Percentiles rank a stretch among this genome's conserved stretches.
phyloP scores from a whole-genome alignment of 2,797 vertebrate species.

The Acipenser ruthenus region DNA sequence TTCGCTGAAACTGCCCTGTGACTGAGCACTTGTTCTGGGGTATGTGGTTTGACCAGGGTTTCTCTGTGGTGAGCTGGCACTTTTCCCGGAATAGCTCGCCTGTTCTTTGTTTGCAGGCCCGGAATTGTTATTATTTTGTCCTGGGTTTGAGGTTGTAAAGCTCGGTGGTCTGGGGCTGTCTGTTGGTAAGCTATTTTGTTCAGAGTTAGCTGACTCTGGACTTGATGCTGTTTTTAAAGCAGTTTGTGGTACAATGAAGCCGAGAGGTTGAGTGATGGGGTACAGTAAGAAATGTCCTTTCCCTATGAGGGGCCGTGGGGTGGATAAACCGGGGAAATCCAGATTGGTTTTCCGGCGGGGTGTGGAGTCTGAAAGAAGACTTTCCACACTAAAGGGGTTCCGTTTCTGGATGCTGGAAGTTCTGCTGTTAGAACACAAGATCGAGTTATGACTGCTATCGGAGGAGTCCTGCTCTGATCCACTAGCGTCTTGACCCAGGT shows the following conservation, averaged over 20 bases:
- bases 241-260: slow-evolving; percentile 91
- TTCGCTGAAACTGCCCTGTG: slow-evolving; percentile 51
- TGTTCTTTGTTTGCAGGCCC: slow-evolving; percentile 38
- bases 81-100: slow-evolving; percentile 37
- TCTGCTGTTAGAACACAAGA: slow-evolving; percentile 51
- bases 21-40: slow-evolving; percentile 38
- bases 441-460: slow-evolving; percentile 51
- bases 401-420: slow-evolving; percentile 70
- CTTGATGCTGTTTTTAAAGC: slow-evolving; percentile 65
- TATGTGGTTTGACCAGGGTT: slow-evolving; percentile 50
- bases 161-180: slow-evolving; percentile 44
- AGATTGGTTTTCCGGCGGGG: slow-evolving; percentile 75
- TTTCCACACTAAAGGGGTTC: slow-evolving; percentile 93
- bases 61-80: slow-evolving; percentile 44
- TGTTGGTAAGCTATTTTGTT: slow-evolving; percentile 44
- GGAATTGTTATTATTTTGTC: slow-evolving; percentile 39
- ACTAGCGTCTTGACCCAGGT: slow-evolving; percentile 55
- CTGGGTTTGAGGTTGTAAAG: slow-evolving; percentile 31
- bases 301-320: slow-evolving; percentile 81
- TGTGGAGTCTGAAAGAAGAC: slow-evolving; percentile 85
- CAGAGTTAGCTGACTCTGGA: slow-evolving; percentile 44
- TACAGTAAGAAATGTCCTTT: slow-evolving; percentile 93
- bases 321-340: slow-evolving; percentile 73
- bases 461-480: slow-evolving; percentile 68
- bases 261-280: slow-evolving; percentile 90